Percentiles rank a stretch among this genome's conserved stretches.
phyloP scores from a whole-genome alignment of 1,140 invertebrate species.

The Dreissena polymorpha region DNA sequence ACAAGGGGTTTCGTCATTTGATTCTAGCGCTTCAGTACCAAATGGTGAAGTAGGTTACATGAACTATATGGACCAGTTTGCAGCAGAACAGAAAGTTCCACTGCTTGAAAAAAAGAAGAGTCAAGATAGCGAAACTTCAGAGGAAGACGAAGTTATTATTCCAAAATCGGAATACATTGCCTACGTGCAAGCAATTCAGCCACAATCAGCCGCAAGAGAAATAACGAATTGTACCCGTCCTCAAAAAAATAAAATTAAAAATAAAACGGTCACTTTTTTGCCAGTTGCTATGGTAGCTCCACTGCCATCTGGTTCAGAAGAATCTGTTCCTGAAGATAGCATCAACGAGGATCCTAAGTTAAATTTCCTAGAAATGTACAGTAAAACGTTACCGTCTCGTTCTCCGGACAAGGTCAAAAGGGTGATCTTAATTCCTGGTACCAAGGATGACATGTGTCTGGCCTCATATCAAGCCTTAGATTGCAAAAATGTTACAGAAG shows the following conservation, averaged over 20 bases:
- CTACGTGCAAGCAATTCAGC: constrained; percentile 61
- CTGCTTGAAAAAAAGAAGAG: constrained; percentile 52
- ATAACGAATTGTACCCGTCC: constrained; percentile 49
- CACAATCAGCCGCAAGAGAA: constrained; percentile 52
- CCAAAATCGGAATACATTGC: constrained; percentile 47
- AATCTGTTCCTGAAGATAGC: constrained; percentile 64
- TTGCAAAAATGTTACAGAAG: constrained; percentile 61
- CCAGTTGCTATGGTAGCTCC: constrained; percentile 75
- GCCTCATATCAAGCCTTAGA: constrained; percentile 39
- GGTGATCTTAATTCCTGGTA: constrained; percentile 52
- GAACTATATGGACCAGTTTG: constrained; percentile 38
- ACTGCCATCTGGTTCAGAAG: constrained; percentile 71
- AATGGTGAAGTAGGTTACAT: constrained; percentile 51
- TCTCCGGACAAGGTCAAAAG: constrained; percentile 54
- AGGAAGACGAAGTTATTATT: constrained; percentile 40
- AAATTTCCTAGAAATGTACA: constrained; percentile 60
- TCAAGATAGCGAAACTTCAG: constrained; percentile 45
- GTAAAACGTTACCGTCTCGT: constrained; percentile 37
- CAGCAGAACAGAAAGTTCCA: constrained; percentile 46
- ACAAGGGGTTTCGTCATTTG: constrained; percentile 44
- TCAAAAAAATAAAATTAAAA: constrained; percentile 58
- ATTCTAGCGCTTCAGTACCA: constrained; percentile 11
- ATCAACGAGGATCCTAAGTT: constrained; percentile 58
- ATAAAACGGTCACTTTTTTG: constrained; percentile 74
- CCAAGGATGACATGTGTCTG: constrained; percentile 50